Percentiles rank a stretch among this genome's conserved stretches.
Conservation (phyloP, 2,797 vertebrate species). For the Scleropages formosus region DNA sequence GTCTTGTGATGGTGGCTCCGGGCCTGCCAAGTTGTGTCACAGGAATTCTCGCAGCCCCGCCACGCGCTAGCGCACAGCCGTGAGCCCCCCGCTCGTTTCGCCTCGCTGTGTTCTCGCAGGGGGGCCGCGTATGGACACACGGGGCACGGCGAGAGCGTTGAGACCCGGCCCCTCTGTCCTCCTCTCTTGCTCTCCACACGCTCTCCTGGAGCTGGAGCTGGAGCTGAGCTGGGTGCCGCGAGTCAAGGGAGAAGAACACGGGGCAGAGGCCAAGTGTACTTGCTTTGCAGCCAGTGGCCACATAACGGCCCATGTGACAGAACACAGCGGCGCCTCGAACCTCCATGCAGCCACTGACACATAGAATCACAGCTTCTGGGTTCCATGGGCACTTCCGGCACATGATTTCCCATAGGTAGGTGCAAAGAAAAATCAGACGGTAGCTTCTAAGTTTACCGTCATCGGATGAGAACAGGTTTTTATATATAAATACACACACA, state of each 20-base stretch:
- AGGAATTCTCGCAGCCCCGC: slow-evolving; percentile 38
- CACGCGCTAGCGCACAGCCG: not conserved
- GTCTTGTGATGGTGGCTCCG: slow-evolving; percentile 60
- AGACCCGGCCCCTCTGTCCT: not conserved
- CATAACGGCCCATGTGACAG: no score
- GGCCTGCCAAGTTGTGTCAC: slow-evolving; percentile 54
- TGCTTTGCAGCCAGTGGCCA: no score
- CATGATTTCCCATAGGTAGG: slow-evolving; percentile 5
- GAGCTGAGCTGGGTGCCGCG: no score
- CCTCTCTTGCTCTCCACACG: not conserved
- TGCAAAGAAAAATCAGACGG: not conserved
- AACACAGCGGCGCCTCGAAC: no score
- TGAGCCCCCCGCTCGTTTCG: not conserved
- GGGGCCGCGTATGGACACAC: not conserved
- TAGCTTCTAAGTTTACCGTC: no score
- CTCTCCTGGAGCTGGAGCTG: no score
- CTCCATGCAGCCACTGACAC: slow-evolving; percentile 19
- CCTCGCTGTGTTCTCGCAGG: not conserved
- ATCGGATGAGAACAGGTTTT: no score
- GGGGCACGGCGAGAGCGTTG: not conserved
- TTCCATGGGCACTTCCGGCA: not conserved
- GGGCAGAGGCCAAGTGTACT: no score
- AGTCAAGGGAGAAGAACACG: no score
- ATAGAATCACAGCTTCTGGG: not conserved
- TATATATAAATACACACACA: no score